Evolutionary conservation across 30 jellyfish, hydroid and myxozoan species (phyloP).

Genomic region (Turritopsis dohrnii): DNA sequence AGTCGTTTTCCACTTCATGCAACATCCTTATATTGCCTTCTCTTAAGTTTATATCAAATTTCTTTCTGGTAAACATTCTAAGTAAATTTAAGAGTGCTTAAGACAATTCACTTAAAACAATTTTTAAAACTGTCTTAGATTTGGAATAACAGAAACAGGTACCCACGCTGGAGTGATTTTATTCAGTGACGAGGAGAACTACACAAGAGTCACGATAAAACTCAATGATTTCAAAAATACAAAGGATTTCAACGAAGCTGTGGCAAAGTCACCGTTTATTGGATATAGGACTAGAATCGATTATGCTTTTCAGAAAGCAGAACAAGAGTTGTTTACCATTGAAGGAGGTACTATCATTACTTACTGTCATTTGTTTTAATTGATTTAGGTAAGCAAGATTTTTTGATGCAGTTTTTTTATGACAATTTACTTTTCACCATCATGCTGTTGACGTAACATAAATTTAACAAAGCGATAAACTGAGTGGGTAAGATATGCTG

Average conservation of each 20-base stretch:
- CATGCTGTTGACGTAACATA: too few species aligned
- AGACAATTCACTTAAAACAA: too few species aligned
- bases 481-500: too few species aligned
- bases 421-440: background rate
- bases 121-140: background rate
- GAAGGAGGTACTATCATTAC: slow-evolving; percentile 15
- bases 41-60: too few species aligned
- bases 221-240: background rate
- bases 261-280: background rate
- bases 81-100: too few species aligned
- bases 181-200: background rate
- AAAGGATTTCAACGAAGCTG: slow-evolving; percentile 4
- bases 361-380: too few species aligned
- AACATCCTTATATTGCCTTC: too few species aligned
- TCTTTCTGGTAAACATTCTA: too few species aligned
- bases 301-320: background rate
- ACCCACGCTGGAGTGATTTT: background rate
- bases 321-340: background rate
- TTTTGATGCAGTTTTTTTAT: too few species aligned
- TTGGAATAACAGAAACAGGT: background rate
- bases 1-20: too few species aligned
- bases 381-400: too few species aligned
- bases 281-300: slow-evolving; percentile 7
- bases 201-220: background rate
- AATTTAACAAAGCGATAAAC: too few species aligned